Evolutionary conservation across 2,113 vertebrate species (phyloP), one percentile per base, ranked within the genome.

Genomic region (Jaculus jaculus): DNA sequence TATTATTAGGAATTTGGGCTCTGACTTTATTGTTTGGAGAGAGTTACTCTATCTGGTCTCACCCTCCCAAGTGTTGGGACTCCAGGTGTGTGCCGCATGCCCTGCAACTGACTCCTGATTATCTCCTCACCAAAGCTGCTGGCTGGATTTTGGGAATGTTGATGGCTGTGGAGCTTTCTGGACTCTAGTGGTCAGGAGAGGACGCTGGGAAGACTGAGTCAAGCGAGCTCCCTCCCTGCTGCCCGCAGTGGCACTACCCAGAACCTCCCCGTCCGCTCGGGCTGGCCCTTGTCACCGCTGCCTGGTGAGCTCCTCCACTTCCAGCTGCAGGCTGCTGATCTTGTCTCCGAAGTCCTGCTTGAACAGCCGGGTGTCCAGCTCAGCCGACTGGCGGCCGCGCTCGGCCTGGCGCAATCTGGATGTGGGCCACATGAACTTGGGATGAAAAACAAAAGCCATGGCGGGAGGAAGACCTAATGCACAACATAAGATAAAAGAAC

Each of bases 281-380:
- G 95, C 39, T 9, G 90, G 90, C 93, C 79, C 32, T 97, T 75
- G 97, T 98, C 98, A 99, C 99, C 99, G 98, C 97, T 99, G 98
- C 97, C 95, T 98, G 94, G 89, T 98, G 96, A 99, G 98, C 92
- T 98, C 98, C 86, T 99, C 99, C 98, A 99, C 98, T 98, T 99
- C 98, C 60, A 97, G 96, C 98, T 99, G 99, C 87, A 99, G 98
- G 96, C 99, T 99, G 98, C 99, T 98, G 93, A 99, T 99, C 98
- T 99, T 99, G 97, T 99, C 99, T 72, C 99, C 99, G 71, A 99
- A 99, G 92, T 99, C 99, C 97, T 99, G 98, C 96, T 99, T 99
- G 98, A 99, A 99, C 98, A 99, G 99, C 5, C 99, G 98, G 97
- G 99, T 99, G 96, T 99, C 99, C 96, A 99, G 98, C 39, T 98